A percentile compares a stretch with the other conserved stretches of the same genome.
Evolutionary conservation across 2,797 vertebrate genomes (phyloP).

Genomic region (Centroberyx gerrardi): DNA sequence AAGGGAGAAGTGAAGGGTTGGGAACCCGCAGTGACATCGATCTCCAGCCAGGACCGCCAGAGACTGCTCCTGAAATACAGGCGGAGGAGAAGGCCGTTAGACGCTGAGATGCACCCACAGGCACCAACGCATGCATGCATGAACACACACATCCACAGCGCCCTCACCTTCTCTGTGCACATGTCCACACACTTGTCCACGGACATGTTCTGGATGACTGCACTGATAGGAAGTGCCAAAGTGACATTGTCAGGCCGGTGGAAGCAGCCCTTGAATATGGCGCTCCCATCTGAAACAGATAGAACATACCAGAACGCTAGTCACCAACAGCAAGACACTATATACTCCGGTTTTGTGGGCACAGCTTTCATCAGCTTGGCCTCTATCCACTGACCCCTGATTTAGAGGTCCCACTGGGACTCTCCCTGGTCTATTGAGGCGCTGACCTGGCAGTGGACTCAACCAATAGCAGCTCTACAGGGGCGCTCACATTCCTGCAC

Average conservation of each 20-base stretch:
- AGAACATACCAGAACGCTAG: conserved; percentile 40
- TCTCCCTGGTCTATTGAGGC: conserved; percentile 37
- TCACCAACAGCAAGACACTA: neutral
- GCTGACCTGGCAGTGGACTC: conserved; percentile 42
- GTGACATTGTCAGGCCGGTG: conserved; percentile 90
- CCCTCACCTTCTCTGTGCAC: conserved; percentile 93
- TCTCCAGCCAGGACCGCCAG: conserved; percentile 92
- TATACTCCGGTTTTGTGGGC: conserved; percentile 36
- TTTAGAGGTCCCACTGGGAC: conserved; percentile 52
- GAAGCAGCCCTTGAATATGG: conserved; percentile 97
- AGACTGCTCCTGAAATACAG: conserved; percentile 89
- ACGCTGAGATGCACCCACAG: conserved; percentile 9
- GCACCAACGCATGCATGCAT: neutral
- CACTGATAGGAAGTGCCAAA: conserved; percentile 89
- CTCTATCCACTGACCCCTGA: conserved; percentile 63
- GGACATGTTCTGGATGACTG: conserved; percentile 93
- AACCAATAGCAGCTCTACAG: conserved; percentile 33
- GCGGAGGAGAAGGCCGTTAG: conserved; percentile 13
- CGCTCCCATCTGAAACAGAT: conserved; percentile 91
- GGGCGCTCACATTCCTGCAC: conserved; percentile 31
- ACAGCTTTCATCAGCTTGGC: conserved; percentile 40
- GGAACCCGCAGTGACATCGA: conserved; percentile 93
- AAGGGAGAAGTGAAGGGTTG: conserved; percentile 92
- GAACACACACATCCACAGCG: neutral
- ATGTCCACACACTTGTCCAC: conserved; percentile 97